Evolutionary conservation across 1,140 invertebrate species (phyloP).

Genomic region (Melanaphis sacchari): DNA sequence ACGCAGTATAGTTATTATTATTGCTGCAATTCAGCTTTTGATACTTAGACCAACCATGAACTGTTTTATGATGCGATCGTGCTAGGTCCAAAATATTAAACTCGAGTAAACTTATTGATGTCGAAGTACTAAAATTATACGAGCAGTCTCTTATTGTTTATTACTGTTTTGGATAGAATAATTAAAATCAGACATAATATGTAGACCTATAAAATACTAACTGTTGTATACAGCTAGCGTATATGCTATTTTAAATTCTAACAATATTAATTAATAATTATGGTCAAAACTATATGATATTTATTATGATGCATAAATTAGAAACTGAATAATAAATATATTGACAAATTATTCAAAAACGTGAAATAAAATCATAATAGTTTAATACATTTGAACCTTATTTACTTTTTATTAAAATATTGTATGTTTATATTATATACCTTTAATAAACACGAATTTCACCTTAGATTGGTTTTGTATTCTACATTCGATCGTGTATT

Average conservation of each 20-base stretch:
- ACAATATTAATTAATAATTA: constrained; percentile 4
- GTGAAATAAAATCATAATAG: neutral
- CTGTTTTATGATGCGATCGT: neutral
- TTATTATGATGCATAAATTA: neutral
- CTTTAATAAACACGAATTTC: neutral
- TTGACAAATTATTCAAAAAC: neutral
- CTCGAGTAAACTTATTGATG: neutral
- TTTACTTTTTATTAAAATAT: neutral
- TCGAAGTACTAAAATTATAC: neutral
- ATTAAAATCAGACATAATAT: neutral
- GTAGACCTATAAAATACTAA: neutral
- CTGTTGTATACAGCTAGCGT: neutral
- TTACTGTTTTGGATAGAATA: neutral
- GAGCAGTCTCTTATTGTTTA: neutral
- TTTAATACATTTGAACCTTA: neutral
- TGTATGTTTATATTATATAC: neutral
- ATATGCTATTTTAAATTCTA: neutral
- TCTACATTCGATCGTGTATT: neutral
- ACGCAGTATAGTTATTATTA: neutral
- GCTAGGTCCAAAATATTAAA: neutral
- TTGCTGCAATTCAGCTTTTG: neutral
- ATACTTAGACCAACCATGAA: neutral
- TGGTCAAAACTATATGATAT: neutral
- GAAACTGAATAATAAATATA: neutral
- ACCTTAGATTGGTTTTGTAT: neutral